phyloP scores from a whole-genome alignment of 2,797 vertebrate species.

The Sebastes diaconus region DNA sequence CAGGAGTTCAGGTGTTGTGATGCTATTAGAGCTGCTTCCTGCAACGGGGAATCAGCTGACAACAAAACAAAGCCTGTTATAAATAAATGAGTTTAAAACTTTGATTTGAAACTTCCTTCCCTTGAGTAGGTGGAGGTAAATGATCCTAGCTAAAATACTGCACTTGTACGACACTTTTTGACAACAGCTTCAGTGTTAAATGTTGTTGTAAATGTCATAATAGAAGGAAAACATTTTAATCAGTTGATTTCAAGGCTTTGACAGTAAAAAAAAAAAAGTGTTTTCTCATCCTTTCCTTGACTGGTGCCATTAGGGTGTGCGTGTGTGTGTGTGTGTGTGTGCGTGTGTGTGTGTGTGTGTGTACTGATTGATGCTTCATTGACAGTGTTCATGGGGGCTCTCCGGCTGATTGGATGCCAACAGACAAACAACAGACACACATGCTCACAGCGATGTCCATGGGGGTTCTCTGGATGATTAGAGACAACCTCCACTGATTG shows the following conservation, averaged over 20 bases:
- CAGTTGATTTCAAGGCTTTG: background rate
- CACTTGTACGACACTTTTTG: background rate
- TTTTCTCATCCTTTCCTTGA: background rate
- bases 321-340: background rate
- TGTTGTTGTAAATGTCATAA: too few species aligned
- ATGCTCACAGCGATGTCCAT: background rate
- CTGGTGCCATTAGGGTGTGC: background rate
- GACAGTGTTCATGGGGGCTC: constrained; percentile 35
- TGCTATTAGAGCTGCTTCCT: background rate
- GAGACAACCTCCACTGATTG: constrained; percentile 61
- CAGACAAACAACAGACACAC: constrained; percentile 18
- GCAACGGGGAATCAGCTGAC: background rate
- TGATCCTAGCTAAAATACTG: background rate
- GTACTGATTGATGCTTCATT: constrained; percentile 39
- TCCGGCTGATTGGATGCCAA: constrained; percentile 60
- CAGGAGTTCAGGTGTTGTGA: background rate
- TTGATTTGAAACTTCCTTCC: background rate
- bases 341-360: background rate
- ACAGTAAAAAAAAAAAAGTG: background rate
- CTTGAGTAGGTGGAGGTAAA: background rate
- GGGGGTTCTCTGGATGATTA: constrained; percentile 63
- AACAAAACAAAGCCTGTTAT: background rate
- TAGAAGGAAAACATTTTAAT: background rate
- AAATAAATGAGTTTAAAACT: background rate
- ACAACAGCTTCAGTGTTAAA: background rate